These are phyloP conservation scores for Tachycineta bicolor DNA, from an alignment of 2,113 vertebrate genomes.

Conservation along the genomic window DNA sequence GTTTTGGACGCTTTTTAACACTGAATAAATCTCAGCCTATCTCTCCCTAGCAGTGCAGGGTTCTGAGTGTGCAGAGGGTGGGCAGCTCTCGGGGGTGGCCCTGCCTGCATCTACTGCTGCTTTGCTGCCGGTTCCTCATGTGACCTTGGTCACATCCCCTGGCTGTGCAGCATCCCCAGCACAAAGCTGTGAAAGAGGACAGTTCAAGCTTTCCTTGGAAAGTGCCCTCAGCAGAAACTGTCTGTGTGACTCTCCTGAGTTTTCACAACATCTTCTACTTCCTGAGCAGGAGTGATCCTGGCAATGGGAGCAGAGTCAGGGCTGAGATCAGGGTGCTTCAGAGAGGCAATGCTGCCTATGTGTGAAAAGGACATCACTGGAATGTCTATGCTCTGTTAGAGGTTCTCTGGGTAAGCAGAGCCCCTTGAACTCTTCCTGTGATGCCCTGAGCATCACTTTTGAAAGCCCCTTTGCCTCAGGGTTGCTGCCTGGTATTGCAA, in stretches of 20 bases:
- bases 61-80: not conserved
- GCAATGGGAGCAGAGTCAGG: not conserved
- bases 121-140: rapidly evolving
- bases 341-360: not conserved
- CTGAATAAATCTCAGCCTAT: not conserved
- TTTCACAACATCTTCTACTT: not conserved
- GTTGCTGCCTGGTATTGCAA: not conserved
- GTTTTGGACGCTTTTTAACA: not conserved
- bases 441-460: not conserved
- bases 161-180: not conserved
- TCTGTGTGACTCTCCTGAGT: not conserved
- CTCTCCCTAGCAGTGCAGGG: not conserved
- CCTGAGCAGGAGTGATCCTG: not conserved
- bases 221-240: not conserved
- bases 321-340: not conserved
- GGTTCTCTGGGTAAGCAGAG: not conserved
- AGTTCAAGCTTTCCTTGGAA: not conserved
- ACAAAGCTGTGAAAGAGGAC: not conserved
- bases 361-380: not conserved
- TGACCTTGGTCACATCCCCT: not conserved
- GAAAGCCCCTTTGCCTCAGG: not conserved
- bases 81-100: not conserved
- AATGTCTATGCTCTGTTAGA: not conserved
- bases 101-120: not conserved
- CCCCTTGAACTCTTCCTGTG: not conserved